Conservation (phyloP, 1,140 invertebrate species). For the Camponotus pennsylvanicus region DNA sequence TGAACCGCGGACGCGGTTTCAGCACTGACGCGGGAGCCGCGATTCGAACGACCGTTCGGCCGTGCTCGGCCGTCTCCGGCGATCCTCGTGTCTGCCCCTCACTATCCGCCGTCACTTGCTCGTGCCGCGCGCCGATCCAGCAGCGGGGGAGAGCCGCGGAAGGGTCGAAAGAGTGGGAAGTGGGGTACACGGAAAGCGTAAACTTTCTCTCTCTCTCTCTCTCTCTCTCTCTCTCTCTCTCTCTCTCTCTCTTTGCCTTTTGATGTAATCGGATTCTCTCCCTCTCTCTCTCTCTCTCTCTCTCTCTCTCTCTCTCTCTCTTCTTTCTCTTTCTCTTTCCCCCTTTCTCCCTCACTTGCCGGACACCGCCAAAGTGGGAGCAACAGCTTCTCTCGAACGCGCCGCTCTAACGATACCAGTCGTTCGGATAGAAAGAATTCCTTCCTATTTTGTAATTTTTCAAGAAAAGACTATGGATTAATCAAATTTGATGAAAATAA, state of each 20-base stretch:
- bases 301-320: not conserved
- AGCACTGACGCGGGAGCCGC: slow-evolving; percentile 86
- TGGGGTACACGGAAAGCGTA: slow-evolving; percentile 29
- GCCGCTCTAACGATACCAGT: slow-evolving; percentile 29
- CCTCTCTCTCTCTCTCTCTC: no score
- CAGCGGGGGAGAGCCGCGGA: slow-evolving; percentile 59
- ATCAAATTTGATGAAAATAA: not conserved
- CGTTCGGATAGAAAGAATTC: slow-evolving; percentile 14
- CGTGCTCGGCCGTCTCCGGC: slow-evolving; percentile 79
- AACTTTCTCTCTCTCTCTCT: slow-evolving; percentile 41
- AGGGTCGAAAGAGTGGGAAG: slow-evolving; percentile 24
- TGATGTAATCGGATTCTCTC: not conserved
- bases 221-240: slow-evolving; percentile 6
- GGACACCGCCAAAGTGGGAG: slow-evolving; percentile 29
- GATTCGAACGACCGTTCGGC: slow-evolving; percentile 85
- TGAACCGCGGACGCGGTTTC: slow-evolving; percentile 86
- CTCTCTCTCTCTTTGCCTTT: not conserved
- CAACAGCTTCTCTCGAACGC: slow-evolving; percentile 50
- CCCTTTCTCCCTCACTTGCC: not conserved
- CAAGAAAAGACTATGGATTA: not conserved
- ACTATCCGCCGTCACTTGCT: slow-evolving; percentile 73
- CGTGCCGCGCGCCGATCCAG: slow-evolving; percentile 20
- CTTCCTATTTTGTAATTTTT: slow-evolving; percentile 9
- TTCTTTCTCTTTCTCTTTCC: not conserved
- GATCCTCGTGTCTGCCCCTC: slow-evolving; percentile 75